A percentile compares a stretch with the other conserved stretches of the same genome.
phyloP scores from a whole-genome alignment of 2,113 vertebrate species.

The Rhea pennata region DNA sequence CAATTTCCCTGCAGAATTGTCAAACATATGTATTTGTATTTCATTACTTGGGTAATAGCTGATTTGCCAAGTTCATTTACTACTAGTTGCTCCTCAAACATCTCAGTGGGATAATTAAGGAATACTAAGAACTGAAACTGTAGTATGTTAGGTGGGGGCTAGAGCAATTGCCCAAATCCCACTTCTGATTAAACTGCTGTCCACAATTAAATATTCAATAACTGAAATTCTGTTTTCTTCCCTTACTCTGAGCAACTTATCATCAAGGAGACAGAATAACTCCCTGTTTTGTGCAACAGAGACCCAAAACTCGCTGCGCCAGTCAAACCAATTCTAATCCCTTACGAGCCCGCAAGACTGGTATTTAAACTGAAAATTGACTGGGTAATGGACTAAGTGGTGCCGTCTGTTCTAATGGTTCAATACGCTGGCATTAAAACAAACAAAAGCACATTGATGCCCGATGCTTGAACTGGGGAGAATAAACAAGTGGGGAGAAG shows the following conservation, averaged over 20 bases:
- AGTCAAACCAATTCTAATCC: conserved; percentile 70
- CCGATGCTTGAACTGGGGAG: background rate
- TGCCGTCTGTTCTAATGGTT: conserved; percentile 65
- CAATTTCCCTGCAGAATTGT: conserved; percentile 81
- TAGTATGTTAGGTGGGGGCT: conserved; percentile 76
- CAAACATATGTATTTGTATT: conserved; percentile 88
- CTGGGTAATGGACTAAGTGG: conserved; percentile 70
- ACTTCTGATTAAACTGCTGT: conserved; percentile 82
- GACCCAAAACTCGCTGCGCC: conserved; percentile 36
- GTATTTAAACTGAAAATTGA: conserved; percentile 77
- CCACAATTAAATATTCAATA: conserved; percentile 85
- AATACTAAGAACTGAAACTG: conserved; percentile 83
- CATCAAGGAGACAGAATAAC: conserved; percentile 69
- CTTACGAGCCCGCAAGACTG: conserved; percentile 57
- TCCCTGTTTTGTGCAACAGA: conserved; percentile 67
- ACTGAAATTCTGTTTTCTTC: conserved; percentile 79
- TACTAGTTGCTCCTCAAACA: conserved; percentile 83
- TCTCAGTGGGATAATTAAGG: conserved; percentile 86
- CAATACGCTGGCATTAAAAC: conserved; percentile 63
- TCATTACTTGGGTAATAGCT: conserved; percentile 83
- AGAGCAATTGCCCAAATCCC: conserved; percentile 82
- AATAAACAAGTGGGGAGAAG: background rate
- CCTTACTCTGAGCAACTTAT: conserved; percentile 69
- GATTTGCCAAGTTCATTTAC: conserved; percentile 86
- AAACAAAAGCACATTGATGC: conserved; percentile 35